Base-by-base conservation (phyloP, 2,113 vertebrate species). In the Seriola dumerili region DNA sequence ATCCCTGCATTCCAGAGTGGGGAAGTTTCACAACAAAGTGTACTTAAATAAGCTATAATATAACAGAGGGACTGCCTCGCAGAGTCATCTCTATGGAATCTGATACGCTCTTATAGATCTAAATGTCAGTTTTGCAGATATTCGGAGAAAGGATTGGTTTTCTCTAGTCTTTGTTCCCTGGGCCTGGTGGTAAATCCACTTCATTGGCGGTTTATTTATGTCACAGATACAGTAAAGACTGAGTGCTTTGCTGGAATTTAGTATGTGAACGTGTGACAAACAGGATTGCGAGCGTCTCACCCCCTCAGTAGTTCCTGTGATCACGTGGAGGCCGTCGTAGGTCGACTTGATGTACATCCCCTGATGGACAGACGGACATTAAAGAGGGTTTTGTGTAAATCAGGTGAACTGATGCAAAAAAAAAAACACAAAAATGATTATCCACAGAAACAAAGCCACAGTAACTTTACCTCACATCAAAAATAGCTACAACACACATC, bases 271-370 rank as follows among this genome's bases (percentile, higher is more conserved):
- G 67, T 76, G 40, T 68, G 54, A 36, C 50, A 82, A 67, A 67
- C n/a, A 21, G 16, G 44, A 52, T 3, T 21, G 25, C 19, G 46
- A 72, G n/a, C 16, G 92, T 95, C 97, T 98, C 95, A 99, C 97
- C 96, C 97, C 98, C 95, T 99, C 97, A 89, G 97, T 99, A 54
- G 97, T 99, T 92, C 97, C 97, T 92, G 97, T 99, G 93, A 99
- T 99, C 89, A 99, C 97, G 90, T 99, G 97, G 81, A 99, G 97
- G 90, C 97, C 97, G 87, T 99, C 97, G 86, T 99, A 99, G 83
- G 97, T 99, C 71, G 97, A 99, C 93, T 99, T 99, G 94, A 99
- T 99, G 95, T 99, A 99, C 97, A 99, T 98, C 83, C 97, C 97
- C 97, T 99, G 95, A 89, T 84, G 94, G 40, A 85, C 9, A 78